These are phyloP conservation scores for Neelides sp. DNA, from an alignment of 1,140 invertebrate genomes.

Conservation along the genomic window DNA sequence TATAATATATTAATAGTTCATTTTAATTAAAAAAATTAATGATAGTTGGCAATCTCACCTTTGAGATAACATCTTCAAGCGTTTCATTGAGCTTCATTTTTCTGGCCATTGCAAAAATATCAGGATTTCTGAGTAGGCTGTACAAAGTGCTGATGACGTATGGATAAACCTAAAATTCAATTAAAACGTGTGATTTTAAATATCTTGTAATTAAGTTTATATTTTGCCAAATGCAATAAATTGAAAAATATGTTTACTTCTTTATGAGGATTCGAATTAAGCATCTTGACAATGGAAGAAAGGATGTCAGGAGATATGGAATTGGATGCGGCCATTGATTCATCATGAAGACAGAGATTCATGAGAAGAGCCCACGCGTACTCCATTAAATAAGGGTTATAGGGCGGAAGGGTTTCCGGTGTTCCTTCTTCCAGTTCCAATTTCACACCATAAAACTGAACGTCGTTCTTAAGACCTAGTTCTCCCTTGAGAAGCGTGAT, in stretches of 20 bases:
- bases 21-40: slow-evolving; percentile 1
- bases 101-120: slow-evolving; percentile 23
- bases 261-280: slow-evolving; percentile 10
- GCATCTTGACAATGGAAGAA: slow-evolving; percentile 15
- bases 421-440: too few species aligned
- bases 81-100: slow-evolving; percentile 13
- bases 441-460: slow-evolving; percentile 30
- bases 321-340: slow-evolving; percentile 34
- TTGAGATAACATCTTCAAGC: slow-evolving; percentile 3
- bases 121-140: slow-evolving; percentile 22
- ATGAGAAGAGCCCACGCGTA: slow-evolving; percentile 52
- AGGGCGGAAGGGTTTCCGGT: too few species aligned
- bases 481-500: slow-evolving; percentile 41
- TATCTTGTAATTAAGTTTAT: neutral
- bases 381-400: slow-evolving; percentile 48
- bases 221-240: neutral
- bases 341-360: slow-evolving; percentile 51
- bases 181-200: neutral
- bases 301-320: slow-evolving; percentile 15
- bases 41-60: neutral
- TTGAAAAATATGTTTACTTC: slow-evolving; percentile 7
- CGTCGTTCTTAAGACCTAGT: slow-evolving; percentile 14
- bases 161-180: slow-evolving; percentile 13
- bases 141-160: slow-evolving; percentile 30
- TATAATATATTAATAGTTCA: neutral